Evolutionary conservation across 2,888 invertebrate genomes (phyloP).

Genomic region (Drepana falcataria): DNA sequence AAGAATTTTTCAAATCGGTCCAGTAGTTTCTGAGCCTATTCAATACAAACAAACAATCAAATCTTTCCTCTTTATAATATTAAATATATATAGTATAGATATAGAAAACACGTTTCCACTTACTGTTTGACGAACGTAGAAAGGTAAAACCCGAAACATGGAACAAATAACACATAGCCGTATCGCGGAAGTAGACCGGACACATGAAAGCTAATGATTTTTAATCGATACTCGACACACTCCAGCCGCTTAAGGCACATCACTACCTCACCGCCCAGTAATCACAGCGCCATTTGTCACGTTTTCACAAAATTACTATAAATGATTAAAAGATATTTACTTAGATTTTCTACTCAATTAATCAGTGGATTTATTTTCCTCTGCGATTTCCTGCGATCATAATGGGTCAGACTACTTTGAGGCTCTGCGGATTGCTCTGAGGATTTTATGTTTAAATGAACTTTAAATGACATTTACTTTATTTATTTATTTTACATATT

Average conservation of each 20-base stretch:
- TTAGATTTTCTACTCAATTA: slow-evolving; percentile 19
- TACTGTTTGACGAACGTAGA: too few relatives aligned
- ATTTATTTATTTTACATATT: too few relatives aligned
- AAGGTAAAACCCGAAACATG: slow-evolving; percentile 6
- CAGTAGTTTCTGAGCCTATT: too few relatives aligned
- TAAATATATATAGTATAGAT: too few relatives aligned
- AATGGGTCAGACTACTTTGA: too few relatives aligned
- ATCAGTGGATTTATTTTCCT: slow-evolving; percentile 7
- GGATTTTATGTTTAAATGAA: too few relatives aligned
- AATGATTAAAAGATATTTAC: slow-evolving; percentile 24
- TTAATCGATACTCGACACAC: slow-evolving; percentile 53
- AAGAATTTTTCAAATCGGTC: too few relatives aligned
- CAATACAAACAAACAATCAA: too few relatives aligned
- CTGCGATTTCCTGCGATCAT: slow-evolving; percentile 4
- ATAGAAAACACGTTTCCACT: too few relatives aligned
- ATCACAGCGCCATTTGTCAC: slow-evolving; percentile 14
- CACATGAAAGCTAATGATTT: slow-evolving; percentile 61
- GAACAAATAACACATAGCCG: slow-evolving; percentile 11
- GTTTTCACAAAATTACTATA: slow-evolving; percentile 32
- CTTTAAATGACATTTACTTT: too few relatives aligned
- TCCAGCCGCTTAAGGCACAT: slow-evolving; percentile 43
- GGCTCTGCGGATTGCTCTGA: too few relatives aligned
- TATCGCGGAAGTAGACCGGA: slow-evolving; percentile 26
- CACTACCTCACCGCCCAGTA: slow-evolving; percentile 39
- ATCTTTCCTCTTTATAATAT: too few relatives aligned